These are phyloP conservation scores for Latrodectus geometricus DNA, from an alignment of 1,140 invertebrate species.

Conservation along the genomic window DNA sequence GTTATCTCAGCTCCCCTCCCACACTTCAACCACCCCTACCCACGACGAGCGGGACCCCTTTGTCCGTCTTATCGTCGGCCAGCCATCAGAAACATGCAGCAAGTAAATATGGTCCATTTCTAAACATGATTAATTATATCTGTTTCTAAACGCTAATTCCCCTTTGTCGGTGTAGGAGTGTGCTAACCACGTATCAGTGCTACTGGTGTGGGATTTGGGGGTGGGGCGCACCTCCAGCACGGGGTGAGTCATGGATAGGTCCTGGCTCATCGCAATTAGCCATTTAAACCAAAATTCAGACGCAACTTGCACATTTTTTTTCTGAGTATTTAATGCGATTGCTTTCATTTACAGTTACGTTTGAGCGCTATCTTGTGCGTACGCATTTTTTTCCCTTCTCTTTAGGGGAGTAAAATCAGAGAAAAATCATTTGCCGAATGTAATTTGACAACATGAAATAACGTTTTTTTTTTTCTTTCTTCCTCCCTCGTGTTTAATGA, in stretches of 20 bases:
- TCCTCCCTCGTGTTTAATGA: too few species aligned
- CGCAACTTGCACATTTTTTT: neutral
- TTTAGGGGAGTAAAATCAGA: neutral
- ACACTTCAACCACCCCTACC: neutral
- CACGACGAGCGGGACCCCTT: slow-evolving; percentile 3
- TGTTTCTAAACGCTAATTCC: slow-evolving; percentile 55
- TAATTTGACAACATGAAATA: neutral
- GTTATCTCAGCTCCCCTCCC: slow-evolving; percentile 34
- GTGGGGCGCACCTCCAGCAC: neutral
- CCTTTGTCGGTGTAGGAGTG: slow-evolving; percentile 9
- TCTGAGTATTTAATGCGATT: neutral
- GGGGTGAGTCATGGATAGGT: slow-evolving; percentile 26
- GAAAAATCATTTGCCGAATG: neutral
- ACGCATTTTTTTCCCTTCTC: neutral
- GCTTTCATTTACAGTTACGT: neutral
- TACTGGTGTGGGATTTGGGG: neutral
- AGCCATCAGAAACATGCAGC: slow-evolving; percentile 30
- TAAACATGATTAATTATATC: slow-evolving; percentile 59
- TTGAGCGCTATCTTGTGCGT: neutral
- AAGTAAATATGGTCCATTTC: slow-evolving; percentile 53
- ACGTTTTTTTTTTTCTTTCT: neutral
- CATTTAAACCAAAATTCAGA: slow-evolving; percentile 27
- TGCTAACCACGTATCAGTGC: neutral
- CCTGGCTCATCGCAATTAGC: slow-evolving; percentile 40
- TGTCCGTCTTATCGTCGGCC: slow-evolving; percentile 50